Evolutionary conservation across 2,888 invertebrate genomes (phyloP).

Genomic region (Andrena praecox): DNA sequence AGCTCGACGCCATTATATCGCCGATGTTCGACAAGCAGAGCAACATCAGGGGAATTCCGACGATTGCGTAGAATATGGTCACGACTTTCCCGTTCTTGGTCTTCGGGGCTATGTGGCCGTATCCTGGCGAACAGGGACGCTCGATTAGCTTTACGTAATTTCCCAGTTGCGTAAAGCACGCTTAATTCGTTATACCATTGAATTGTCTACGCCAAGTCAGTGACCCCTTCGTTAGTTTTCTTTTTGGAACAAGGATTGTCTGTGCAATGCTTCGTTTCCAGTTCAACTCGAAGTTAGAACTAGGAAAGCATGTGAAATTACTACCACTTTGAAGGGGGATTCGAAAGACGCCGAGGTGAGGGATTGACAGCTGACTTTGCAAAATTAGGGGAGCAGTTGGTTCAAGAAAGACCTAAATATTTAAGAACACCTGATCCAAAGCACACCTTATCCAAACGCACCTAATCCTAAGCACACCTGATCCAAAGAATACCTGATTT

Average conservation of each 20-base stretch:
- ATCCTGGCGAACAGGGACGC: constrained; percentile 87
- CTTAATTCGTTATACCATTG: constrained; percentile 23
- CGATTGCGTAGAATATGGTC: constrained; percentile 97
- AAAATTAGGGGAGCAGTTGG: no score
- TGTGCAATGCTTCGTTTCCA: neutral
- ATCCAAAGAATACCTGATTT: no score
- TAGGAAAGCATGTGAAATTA: neutral
- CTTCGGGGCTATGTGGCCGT: constrained; percentile 97
- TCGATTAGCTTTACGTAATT: constrained; percentile 49
- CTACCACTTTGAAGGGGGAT: no score
- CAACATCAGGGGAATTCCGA: constrained; percentile 97
- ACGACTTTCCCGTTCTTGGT: constrained; percentile 97
- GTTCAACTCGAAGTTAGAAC: neutral
- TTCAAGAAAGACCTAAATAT: no score
- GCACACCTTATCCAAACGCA: no score
- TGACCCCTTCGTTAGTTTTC: neutral
- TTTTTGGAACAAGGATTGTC: neutral
- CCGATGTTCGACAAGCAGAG: constrained; percentile 97
- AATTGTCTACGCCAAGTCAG: constrained; percentile 5
- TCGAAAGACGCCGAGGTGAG: no score
- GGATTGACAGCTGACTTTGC: no score
- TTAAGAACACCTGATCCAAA: no score
- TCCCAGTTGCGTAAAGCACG: constrained; percentile 26
- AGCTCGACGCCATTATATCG: constrained; percentile 97
- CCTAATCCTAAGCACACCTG: no score